These are phyloP conservation scores for Tipula confusa DNA, from an alignment of 2,888 invertebrate species.

Conservation along the genomic window DNA sequence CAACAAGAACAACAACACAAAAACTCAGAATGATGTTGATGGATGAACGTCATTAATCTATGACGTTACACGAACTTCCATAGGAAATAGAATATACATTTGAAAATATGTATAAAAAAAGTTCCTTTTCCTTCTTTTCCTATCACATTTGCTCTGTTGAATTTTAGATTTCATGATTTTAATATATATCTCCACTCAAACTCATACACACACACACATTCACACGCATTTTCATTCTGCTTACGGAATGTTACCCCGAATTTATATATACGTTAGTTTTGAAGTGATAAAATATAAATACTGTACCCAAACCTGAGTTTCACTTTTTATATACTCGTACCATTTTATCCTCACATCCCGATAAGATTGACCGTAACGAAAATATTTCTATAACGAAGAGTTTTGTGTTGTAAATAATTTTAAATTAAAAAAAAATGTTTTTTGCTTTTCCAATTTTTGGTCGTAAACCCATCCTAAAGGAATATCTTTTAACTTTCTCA, in stretches of 20 bases:
- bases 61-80: constrained; percentile 48
- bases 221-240: background rate
- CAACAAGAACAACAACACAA: constrained; percentile 32
- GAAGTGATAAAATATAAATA: constrained; percentile 16
- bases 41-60: constrained; percentile 51
- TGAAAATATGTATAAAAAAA: constrained; percentile 13
- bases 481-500: background rate
- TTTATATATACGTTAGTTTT: too few relatives aligned
- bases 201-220: background rate
- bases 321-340: background rate
- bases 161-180: background rate
- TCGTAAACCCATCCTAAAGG: background rate
- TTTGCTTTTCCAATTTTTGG: constrained; percentile 20
- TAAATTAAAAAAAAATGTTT: constrained; percentile 21
- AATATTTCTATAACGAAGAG: background rate
- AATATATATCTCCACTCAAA: background rate
- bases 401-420: background rate
- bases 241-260: constrained; percentile 15
- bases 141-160: background rate
- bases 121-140: constrained; percentile 4
- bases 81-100: constrained; percentile 38
- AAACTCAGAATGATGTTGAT: constrained; percentile 47
- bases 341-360: background rate
- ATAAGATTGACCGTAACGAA: background rate
- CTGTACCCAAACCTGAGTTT: background rate